Percentiles rank a stretch among this genome's conserved stretches.
Conservation (phyloP, 2,888 invertebrate species). For the Xanthorhoe designata region DNA sequence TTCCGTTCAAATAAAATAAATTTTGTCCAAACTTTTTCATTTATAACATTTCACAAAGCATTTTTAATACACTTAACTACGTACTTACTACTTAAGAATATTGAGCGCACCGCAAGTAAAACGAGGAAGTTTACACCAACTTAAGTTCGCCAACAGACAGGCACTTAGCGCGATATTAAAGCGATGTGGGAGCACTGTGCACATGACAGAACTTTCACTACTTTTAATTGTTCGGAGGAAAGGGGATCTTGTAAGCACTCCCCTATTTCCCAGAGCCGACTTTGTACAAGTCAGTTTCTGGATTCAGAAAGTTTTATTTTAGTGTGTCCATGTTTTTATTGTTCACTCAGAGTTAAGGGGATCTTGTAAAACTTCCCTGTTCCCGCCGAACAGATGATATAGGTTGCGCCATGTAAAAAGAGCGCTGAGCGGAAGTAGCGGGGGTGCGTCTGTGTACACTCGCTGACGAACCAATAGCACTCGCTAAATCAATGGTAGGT, state of each 20-base stretch:
- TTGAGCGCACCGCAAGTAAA: slow-evolving; percentile 18
- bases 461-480: too few relatives aligned
- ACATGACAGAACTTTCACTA: slow-evolving; percentile 47
- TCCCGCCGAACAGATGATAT: too few relatives aligned
- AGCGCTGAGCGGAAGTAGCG: too few relatives aligned
- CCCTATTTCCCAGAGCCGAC: neutral
- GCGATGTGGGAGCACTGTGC: slow-evolving; percentile 36
- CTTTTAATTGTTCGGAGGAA: slow-evolving; percentile 50
- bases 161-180: slow-evolving; percentile 42
- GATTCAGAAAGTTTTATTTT: neutral
- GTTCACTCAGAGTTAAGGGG: too few relatives aligned
- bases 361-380: too few relatives aligned
- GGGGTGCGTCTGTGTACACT: too few relatives aligned
- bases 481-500: too few relatives aligned
- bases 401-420: too few relatives aligned
- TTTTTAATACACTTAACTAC: neutral
- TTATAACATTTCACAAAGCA: neutral
- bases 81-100: slow-evolving; percentile 15
- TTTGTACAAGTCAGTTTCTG: neutral
- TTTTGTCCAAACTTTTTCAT: too few relatives aligned
- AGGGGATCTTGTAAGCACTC: neutral
- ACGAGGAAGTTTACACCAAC: slow-evolving; percentile 23
- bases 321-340: too few relatives aligned
- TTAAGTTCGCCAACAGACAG: slow-evolving; percentile 31
- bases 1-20: too few relatives aligned